phyloP scores from a whole-genome alignment of 1,140 invertebrate species.

The Drosophila nigromelanica region DNA sequence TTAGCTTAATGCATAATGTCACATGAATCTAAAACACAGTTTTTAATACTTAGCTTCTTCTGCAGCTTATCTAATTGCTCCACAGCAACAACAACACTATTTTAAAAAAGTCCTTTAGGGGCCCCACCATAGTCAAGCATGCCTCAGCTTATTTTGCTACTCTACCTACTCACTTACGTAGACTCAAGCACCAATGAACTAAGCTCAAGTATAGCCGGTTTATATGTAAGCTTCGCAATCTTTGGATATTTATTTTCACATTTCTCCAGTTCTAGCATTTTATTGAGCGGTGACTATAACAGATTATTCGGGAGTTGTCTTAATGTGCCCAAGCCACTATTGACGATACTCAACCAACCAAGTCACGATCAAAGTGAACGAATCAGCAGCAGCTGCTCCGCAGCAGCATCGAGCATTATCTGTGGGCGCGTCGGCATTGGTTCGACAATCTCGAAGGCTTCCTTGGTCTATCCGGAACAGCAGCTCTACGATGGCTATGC shows the following conservation, averaged over 20 bases:
- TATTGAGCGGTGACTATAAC: not conserved
- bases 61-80: constrained; percentile 5
- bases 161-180: not conserved
- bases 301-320: not conserved
- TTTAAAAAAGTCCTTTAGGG: not conserved
- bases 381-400: not conserved
- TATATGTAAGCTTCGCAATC: constrained; percentile 2
- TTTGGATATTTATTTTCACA: constrained; percentile 1
- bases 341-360: constrained; percentile 16
- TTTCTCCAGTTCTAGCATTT: not conserved
- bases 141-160: constrained; percentile 3
- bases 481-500: constrained; percentile 36
- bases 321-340: constrained; percentile 17
- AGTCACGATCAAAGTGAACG: not conserved
- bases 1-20: not conserved
- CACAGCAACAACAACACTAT: not conserved
- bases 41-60: constrained; percentile 4
- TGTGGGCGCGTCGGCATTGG: constrained; percentile 38
- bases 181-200: not conserved
- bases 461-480: constrained; percentile 24
- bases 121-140: not conserved
- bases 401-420: constrained; percentile 23
- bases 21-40: not conserved
- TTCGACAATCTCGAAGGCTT: constrained; percentile 26
- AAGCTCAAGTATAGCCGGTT: constrained; percentile 11